Evolutionary conservation across 1,140 invertebrate genomes (phyloP).

Genomic region (Drosophila subpulchrella): DNA sequence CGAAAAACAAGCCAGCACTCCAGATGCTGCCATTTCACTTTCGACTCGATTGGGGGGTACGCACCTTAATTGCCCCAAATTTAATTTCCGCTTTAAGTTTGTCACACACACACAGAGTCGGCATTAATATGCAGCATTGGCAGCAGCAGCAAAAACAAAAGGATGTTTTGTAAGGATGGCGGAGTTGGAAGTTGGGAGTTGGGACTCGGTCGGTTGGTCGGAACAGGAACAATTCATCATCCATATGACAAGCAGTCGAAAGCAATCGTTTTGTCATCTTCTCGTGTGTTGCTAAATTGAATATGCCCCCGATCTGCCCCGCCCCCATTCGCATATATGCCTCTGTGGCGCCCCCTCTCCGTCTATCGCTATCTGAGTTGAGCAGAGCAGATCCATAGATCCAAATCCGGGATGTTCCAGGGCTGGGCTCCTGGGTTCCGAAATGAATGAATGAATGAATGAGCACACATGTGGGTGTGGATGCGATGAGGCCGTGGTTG

Average conservation of each 20-base stretch:
- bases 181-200: not conserved
- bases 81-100: conserved; percentile 80
- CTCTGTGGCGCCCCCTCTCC: not conserved
- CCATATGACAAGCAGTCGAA: conserved; percentile 81
- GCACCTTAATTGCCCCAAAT: conserved; percentile 71
- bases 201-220: conserved; percentile 14
- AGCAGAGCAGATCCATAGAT: conserved; percentile 43
- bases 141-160: conserved; percentile 59
- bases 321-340: conserved; percentile 1
- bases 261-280: conserved; percentile 83
- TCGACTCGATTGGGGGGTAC: not conserved
- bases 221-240: conserved; percentile 82
- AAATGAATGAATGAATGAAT: conserved; percentile 72
- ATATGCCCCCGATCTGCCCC: conserved; percentile 47
- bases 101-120: conserved; percentile 28
- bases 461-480: conserved; percentile 55
- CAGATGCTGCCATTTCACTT: conserved; percentile 10
- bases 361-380: conserved; percentile 11
- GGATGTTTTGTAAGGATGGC: conserved; percentile 20
- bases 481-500: conserved; percentile 23
- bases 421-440: conserved; percentile 24
- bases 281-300: conserved; percentile 82
- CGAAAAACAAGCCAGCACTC: not conserved
- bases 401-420: conserved; percentile 41
- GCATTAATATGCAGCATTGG: conserved; percentile 72